These are phyloP conservation scores for Apaloderma vittatum DNA, from an alignment of 2,113 vertebrate genomes.

Conservation along the genomic window DNA sequence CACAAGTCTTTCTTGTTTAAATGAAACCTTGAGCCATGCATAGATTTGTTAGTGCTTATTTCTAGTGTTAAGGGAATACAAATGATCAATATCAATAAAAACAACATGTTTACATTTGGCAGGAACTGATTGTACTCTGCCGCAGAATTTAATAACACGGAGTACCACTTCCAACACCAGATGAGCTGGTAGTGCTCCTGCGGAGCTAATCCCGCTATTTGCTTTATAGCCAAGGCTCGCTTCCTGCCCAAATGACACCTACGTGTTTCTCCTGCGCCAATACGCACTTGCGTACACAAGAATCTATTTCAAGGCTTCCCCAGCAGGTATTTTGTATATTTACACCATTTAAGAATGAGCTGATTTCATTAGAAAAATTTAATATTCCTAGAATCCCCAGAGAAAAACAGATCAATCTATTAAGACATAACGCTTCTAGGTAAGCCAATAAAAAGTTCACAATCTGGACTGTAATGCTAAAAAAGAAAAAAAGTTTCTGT, in stretches of 20 bases:
- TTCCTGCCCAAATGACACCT: constrained; percentile 29
- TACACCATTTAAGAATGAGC: not conserved
- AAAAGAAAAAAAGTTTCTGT: not conserved
- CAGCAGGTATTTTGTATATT: not conserved
- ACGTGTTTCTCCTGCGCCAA: not conserved
- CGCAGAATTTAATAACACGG: not conserved
- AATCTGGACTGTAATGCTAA: not conserved
- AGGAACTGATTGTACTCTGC: not conserved
- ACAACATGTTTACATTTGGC: not conserved
- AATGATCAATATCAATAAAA: not conserved
- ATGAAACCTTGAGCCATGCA: rapidly evolving
- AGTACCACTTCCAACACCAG: not conserved
- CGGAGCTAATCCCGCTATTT: not conserved
- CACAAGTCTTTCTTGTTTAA: not conserved
- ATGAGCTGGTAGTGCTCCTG: not conserved
- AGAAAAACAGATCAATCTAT: not conserved
- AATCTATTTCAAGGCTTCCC: not conserved
- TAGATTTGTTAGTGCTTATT: not conserved
- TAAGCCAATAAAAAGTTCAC: not conserved
- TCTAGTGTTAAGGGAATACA: not conserved
- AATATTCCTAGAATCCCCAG: not conserved
- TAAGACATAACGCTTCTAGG: not conserved
- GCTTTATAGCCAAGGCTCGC: rapidly evolving
- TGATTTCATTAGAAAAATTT: not conserved
- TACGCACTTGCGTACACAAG: not conserved